Evolutionary conservation across 2,888 invertebrate genomes (phyloP), one percentile per base, ranked within the genome.

Genomic region (Epistrophella euchroma): DNA sequence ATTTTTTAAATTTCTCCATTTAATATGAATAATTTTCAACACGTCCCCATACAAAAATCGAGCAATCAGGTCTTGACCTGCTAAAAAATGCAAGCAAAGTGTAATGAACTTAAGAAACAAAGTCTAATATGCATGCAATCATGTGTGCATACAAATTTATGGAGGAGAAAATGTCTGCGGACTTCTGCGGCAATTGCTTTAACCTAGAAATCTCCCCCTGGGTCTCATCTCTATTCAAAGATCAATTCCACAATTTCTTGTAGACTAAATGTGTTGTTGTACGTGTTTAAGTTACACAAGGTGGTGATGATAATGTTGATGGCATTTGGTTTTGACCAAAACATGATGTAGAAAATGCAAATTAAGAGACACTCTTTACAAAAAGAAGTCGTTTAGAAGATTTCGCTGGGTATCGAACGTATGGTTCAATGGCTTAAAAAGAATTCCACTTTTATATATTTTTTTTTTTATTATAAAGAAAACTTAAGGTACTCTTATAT

Each of bases 241-340:
- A 80, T 85, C 76, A 77, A 76, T 79, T 35, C 66, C 45, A 55
- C 72, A 40, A 71, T 75, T 25, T 71, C 37, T 45, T 45, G 43
- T 17, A 15, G 17, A 52, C 52, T 32, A 35, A 35, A 56, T 56
- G 28, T 70, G 71, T 66, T 45, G 43, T 55, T 25, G 76, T 73
- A 85, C 85, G 76, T 85, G 85, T 72, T 85, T 76, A 55, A 28
- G 68, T 80, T 85, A 68, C 80, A 75, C 75, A 75, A 76, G 66
- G 7, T 4, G 2, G 25, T 15, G 50, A 5, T n/a, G 32, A 40
- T 66, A 25, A 37, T 75, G 58, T 47, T 40, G 28, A 43, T 52
- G 71, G 60, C 15, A 11, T 73, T 55, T 62, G n/a, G n/a, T 55
- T 55, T 72, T 72, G 58, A 66, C 55, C 45, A 70, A 55, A 37